Evolutionary conservation across 2,888 invertebrate species (phyloP).

Genomic region (Mechanitis messenoides): DNA sequence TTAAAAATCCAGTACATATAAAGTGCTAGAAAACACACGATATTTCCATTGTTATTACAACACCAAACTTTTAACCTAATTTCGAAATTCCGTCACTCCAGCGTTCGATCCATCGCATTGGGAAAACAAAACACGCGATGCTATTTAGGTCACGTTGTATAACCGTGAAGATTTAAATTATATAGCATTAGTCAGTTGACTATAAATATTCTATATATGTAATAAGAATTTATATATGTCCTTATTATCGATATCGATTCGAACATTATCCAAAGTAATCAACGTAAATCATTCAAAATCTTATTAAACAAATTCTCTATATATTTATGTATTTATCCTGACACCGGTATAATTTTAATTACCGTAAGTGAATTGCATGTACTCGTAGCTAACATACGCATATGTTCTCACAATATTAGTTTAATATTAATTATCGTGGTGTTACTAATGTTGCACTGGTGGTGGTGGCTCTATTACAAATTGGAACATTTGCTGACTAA

Average conservation of each 20-base stretch:
- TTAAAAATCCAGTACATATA: not conserved
- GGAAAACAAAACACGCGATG: constrained; percentile 6
- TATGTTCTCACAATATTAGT: not conserved
- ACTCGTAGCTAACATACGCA: not conserved
- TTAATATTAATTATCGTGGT: not conserved
- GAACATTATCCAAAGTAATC: too few species aligned
- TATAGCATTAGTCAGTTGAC: not conserved
- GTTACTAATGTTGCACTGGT: not conserved
- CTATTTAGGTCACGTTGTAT: constrained; percentile 6
- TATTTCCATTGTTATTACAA: not conserved
- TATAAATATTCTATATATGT: too few species aligned
- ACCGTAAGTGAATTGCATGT: too few species aligned
- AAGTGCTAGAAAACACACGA: not conserved
- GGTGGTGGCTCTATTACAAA: not conserved
- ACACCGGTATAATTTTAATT: too few species aligned
- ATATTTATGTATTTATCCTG: too few species aligned
- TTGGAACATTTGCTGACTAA: constrained; percentile 2
- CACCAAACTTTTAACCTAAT: constrained; percentile 4
- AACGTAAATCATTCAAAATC: too few species aligned
- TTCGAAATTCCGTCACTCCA: constrained; percentile 1
- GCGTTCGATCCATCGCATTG: constrained; percentile 5
- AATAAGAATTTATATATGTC: too few species aligned
- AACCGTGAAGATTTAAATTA: constrained; percentile 6
- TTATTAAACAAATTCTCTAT: too few species aligned
- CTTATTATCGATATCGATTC: too few species aligned